Percentiles rank a stretch among this genome's conserved stretches.
phyloP scores from a whole-genome alignment of 2,888 invertebrate genomes.

The Patella pellucida region DNA sequence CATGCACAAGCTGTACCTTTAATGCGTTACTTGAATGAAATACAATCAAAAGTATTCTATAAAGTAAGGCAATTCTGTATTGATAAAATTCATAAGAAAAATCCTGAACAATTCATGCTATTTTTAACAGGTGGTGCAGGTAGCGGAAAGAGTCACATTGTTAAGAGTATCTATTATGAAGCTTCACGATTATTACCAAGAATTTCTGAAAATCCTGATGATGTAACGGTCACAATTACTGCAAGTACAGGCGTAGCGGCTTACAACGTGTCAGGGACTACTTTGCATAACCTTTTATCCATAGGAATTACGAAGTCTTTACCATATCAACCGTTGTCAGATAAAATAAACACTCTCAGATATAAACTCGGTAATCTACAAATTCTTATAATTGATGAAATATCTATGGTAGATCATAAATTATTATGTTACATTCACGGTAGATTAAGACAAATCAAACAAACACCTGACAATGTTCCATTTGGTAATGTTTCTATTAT shows the following conservation, averaged over 20 bases:
- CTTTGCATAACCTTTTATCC: constrained; percentile 10
- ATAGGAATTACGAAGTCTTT: background rate
- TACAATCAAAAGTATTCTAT: background rate
- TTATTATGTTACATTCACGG: constrained; percentile 19
- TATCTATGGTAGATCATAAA: constrained; percentile 21
- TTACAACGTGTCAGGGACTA: constrained; percentile 3
- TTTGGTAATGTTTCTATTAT: constrained; percentile 22
- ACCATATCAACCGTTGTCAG: constrained; percentile 18
- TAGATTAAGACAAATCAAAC: constrained; percentile 26
- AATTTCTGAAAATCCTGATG: constrained; percentile 12
- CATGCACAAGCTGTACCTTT: background rate
- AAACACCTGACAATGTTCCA: background rate
- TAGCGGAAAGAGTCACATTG: constrained; percentile 18
- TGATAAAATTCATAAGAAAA: background rate
- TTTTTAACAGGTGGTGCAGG: constrained; percentile 26
- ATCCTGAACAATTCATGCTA: constrained; percentile 13
- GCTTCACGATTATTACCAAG: constrained; percentile 11
- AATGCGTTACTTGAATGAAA: background rate
- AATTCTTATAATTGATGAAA: constrained; percentile 26
- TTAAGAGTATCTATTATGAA: constrained; percentile 24
- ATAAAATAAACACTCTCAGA: constrained; percentile 16
- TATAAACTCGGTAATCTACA: constrained; percentile 6
- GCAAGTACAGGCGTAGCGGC: constrained; percentile 1
- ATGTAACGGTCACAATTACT: constrained; percentile 15
- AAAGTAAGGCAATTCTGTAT: constrained; percentile 19